phyloP scores from a whole-genome alignment of 1,140 invertebrate species.

The Bactericera cockerelli region DNA sequence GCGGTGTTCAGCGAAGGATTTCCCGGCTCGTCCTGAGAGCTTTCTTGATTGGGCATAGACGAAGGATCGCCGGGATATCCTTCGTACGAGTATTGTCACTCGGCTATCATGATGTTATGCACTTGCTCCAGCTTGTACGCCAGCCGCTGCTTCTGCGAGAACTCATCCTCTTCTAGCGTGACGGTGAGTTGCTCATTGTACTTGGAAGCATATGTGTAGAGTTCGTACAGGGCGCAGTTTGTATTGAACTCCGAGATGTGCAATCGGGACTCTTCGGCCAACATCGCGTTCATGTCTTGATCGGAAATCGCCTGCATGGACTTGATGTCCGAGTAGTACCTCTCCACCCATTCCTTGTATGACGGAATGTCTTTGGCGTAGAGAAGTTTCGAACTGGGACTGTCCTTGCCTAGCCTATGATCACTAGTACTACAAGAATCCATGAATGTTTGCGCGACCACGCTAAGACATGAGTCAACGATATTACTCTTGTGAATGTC shows the following conservation, averaged over 20 bases:
- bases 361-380: constrained; percentile 99
- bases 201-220: constrained; percentile 88
- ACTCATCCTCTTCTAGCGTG: constrained; percentile 92
- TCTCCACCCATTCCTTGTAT: constrained; percentile 98
- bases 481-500: constrained; percentile 99
- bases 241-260: constrained; percentile 94
- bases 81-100: constrained; percentile 26
- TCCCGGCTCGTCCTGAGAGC: constrained; percentile 11
- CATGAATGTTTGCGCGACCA: constrained; percentile 99
- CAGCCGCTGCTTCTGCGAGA: constrained; percentile 88
- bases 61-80: constrained; percentile 50
- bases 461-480: constrained; percentile 95
- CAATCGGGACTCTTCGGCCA: constrained; percentile 89
- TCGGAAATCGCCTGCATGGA: constrained; percentile 95
- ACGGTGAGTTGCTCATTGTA: constrained; percentile 91
- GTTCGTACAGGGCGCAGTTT: constrained; percentile 86
- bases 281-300: constrained; percentile 98
- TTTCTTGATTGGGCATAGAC: constrained; percentile 26
- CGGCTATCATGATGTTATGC: constrained; percentile 82
- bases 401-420: constrained; percentile 97
- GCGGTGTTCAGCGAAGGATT: constrained; percentile 14
- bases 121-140: constrained; percentile 91
- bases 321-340: constrained; percentile 84
- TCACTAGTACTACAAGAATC: constrained; percentile 98
- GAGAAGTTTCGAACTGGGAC: constrained; percentile 93